phyloP scores from a whole-genome alignment of 2,113 vertebrate species.

The Gasterosteus nipponicus region DNA sequence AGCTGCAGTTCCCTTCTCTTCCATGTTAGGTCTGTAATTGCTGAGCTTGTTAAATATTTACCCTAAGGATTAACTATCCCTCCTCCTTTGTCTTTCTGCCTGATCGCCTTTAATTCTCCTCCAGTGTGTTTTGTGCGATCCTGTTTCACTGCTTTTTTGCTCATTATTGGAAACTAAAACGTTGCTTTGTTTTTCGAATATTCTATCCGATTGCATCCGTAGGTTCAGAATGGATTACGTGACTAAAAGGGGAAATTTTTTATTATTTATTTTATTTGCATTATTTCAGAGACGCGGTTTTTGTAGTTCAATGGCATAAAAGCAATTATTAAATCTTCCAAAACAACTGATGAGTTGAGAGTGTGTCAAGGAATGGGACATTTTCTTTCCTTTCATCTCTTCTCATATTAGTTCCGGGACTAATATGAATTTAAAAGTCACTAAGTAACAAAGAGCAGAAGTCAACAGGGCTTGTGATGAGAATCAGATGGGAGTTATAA shows the following conservation, averaged over 20 bases:
- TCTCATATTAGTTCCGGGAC: constrained; percentile 6
- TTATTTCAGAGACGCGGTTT: constrained; percentile 1
- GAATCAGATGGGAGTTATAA: constrained; percentile 44
- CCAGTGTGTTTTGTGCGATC: constrained; percentile 23
- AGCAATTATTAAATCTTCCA: constrained; percentile 13
- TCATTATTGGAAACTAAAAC: constrained; percentile 44
- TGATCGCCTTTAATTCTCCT: constrained; percentile 57
- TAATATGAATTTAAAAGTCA: constrained; percentile 15
- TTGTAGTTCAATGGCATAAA: constrained; percentile 9
- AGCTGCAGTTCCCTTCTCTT: constrained; percentile 59
- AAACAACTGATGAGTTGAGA: constrained; percentile 1
- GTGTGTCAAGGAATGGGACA: neutral
- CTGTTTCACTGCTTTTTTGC: constrained; percentile 30
- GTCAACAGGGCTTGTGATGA: constrained; percentile 42
- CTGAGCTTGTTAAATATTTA: constrained; percentile 78
- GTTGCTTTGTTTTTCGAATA: constrained; percentile 14
- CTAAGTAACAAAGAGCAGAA: constrained; percentile 11
- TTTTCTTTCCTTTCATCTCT: constrained; percentile 1
- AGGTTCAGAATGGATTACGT: neutral
- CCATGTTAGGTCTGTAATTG: constrained; percentile 63
- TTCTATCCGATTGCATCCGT: constrained; percentile 16
- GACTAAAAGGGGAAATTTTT: constrained; percentile 3
- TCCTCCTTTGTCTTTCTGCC: constrained; percentile 67
- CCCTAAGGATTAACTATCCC: constrained; percentile 67
- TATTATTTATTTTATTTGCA: constrained; percentile 5